phyloP scores from a whole-genome alignment of 2,797 vertebrate species.

The Anguilla pacifica region DNA sequence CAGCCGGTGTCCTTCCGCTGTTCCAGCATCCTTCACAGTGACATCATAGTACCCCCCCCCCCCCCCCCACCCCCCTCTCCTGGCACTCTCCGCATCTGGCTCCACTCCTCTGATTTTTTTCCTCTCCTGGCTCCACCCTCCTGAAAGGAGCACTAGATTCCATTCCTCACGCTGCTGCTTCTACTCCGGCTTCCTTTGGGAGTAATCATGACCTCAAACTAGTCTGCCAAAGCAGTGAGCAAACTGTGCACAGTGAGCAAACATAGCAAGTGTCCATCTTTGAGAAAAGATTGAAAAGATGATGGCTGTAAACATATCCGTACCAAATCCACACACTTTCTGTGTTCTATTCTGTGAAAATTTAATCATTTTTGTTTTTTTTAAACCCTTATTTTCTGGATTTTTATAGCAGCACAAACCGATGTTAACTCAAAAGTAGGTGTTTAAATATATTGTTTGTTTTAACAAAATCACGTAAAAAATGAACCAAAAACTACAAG shows the following conservation, averaged over 20 bases:
- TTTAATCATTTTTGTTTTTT: not conserved
- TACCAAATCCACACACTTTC: not conserved
- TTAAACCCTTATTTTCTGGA: not conserved
- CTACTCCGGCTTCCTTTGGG: not conserved
- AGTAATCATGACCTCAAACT: not conserved
- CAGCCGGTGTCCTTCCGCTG: not conserved
- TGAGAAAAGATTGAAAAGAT: not conserved
- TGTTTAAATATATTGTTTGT: not conserved
- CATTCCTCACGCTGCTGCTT: not conserved
- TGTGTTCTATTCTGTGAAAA: not conserved
- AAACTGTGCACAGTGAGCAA: not conserved
- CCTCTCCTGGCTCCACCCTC: not conserved
- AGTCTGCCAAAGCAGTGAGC: not conserved
- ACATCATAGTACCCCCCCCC: not conserved
- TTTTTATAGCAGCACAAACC: not conserved
- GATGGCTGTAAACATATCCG: not conserved
- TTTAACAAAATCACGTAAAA: not conserved
- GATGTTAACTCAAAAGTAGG: not conserved
- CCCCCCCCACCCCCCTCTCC: not conserved
- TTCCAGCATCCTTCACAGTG: constrained; percentile 5
- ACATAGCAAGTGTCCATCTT: not conserved
- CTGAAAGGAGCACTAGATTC: not conserved
- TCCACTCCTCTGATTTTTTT: not conserved
- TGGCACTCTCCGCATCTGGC: constrained; percentile 3
- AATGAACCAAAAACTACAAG: not conserved